phyloP scores from a whole-genome alignment of 2,797 vertebrate species.

The Argya squamiceps region DNA sequence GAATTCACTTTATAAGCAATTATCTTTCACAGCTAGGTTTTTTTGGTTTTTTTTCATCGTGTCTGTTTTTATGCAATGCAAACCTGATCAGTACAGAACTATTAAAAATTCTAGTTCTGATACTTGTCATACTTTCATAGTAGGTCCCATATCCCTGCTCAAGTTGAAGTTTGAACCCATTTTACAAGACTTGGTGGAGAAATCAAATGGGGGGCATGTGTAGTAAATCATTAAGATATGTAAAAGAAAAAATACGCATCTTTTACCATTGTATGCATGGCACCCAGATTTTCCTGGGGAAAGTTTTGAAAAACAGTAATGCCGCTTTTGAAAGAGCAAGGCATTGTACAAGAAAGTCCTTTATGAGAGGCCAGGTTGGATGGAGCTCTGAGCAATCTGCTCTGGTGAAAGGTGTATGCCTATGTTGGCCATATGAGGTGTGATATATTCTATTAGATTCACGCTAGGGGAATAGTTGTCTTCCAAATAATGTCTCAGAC shows the following conservation, averaged over 20 bases:
- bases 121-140: neutral
- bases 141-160: neutral
- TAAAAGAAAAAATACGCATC: neutral
- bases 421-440: accelerated
- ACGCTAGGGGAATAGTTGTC: neutral
- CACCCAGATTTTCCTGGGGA: neutral
- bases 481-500: neutral
- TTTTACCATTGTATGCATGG: neutral
- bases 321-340: neutral
- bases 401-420: neutral
- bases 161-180: neutral
- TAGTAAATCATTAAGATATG: neutral
- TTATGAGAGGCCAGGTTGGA: neutral
- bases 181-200: neutral
- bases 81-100: neutral
- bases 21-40: neutral
- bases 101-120: neutral
- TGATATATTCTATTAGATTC: neutral
- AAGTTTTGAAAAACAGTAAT: neutral
- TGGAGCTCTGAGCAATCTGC: neutral
- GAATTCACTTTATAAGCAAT: neutral
- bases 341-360: neutral
- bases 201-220: neutral
- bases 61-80: neutral
- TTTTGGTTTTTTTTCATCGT: accelerated